Conservation (phyloP, 2,113 vertebrate genomes). For the Malaclemys terrapin region DNA sequence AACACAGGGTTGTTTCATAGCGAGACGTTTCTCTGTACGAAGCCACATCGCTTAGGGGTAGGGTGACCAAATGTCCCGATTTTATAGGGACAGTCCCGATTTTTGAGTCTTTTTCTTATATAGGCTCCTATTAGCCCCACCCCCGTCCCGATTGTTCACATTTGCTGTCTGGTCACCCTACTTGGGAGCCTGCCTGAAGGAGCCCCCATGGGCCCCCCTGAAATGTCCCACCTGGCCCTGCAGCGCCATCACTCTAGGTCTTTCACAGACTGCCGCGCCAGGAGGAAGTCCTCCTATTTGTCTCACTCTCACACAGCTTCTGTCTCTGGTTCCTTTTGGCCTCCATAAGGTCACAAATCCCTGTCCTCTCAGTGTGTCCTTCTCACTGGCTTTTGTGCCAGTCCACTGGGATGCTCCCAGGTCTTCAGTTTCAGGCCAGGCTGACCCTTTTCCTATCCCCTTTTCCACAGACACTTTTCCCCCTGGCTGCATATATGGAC, state of each 20-base stretch:
- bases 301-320: background rate
- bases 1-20: background rate
- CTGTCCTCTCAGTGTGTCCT: background rate
- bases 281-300: background rate
- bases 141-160: too few species aligned
- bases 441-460: background rate
- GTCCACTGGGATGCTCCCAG: background rate
- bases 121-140: too few species aligned
- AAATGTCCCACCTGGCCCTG: background rate
- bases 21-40: background rate
- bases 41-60: too few species aligned
- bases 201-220: background rate
- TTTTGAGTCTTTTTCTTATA: too few species aligned
- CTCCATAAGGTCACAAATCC: background rate
- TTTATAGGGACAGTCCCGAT: too few species aligned
- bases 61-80: too few species aligned
- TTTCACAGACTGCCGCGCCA: background rate
- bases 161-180: too few species aligned
- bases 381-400: background rate
- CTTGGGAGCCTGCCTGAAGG: background rate
- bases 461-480: background rate
- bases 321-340: background rate
- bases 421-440: background rate
- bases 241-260: background rate
- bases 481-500: background rate